Evolutionary conservation across 2,113 vertebrate species (phyloP).

Genomic region (Anhinga anhinga): DNA sequence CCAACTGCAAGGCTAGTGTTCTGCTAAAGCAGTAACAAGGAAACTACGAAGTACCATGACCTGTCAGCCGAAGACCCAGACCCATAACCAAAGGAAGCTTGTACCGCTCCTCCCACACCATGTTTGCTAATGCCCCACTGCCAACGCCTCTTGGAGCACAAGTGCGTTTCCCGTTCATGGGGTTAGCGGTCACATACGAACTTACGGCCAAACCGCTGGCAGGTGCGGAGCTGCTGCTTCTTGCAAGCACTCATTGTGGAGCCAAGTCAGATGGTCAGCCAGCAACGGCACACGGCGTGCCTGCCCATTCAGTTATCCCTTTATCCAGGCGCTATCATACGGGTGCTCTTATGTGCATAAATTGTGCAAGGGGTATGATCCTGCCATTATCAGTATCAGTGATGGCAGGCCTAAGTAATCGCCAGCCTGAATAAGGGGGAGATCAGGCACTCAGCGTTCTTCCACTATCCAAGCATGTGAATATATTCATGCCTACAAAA

Average conservation of each 20-base stretch:
- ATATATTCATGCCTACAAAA: neutral
- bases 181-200: accelerated
- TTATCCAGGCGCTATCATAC: accelerated
- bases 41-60: neutral
- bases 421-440: neutral
- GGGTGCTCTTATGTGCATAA: accelerated
- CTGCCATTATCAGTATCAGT: accelerated
- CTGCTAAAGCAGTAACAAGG: neutral
- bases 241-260: accelerated
- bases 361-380: accelerated
- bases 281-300: neutral
- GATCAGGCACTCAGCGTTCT: neutral
- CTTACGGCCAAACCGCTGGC: neutral
- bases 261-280: accelerated
- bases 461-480: accelerated
- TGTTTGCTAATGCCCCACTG: neutral
- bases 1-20: accelerated
- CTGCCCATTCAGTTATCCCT: accelerated
- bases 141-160: neutral
- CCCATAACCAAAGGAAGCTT: neutral
- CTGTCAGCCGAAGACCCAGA: neutral
- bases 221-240: neutral
- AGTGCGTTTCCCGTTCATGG: accelerated
- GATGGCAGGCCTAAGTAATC: neutral
- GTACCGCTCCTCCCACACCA: neutral